A percentile compares a stretch with the other conserved stretches of the same genome.
phyloP scores from a whole-genome alignment of 2,888 invertebrate genomes.

The Cephalotes varians region DNA sequence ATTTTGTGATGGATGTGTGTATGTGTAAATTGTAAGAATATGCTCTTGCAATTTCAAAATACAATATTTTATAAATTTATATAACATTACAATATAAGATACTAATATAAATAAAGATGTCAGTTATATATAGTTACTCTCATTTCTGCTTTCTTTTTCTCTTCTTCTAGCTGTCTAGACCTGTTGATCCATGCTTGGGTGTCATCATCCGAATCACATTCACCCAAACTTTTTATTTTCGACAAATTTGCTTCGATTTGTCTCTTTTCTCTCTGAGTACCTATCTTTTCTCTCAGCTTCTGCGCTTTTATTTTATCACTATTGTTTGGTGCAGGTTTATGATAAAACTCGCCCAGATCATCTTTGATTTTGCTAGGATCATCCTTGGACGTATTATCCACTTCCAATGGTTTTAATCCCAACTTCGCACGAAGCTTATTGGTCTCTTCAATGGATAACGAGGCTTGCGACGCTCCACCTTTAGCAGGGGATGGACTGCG shows the following conservation, averaged over 20 bases:
- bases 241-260: constrained; percentile 90
- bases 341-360: constrained; percentile 93
- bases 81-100: neutral
- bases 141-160: constrained; percentile 94
- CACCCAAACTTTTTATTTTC: constrained; percentile 89
- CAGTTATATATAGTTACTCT: constrained; percentile 87
- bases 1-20: neutral
- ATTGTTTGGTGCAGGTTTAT: constrained; percentile 93
- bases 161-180: constrained; percentile 91
- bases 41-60: neutral
- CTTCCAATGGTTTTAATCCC: constrained; percentile 96
- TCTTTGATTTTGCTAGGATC: constrained; percentile 85
- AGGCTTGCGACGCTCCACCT: constrained; percentile 86
- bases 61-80: neutral
- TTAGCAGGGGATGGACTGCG: constrained; percentile 76
- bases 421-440: constrained; percentile 96
- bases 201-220: constrained; percentile 92
- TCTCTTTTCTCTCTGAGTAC: constrained; percentile 92
- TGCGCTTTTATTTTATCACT: constrained; percentile 91
- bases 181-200: constrained; percentile 94
- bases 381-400: constrained; percentile 84
- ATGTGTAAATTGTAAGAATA: neutral
- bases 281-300: constrained; percentile 93
- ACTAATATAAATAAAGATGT: neutral
- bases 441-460: constrained; percentile 93